Base-by-base conservation (phyloP, 2,113 vertebrate genomes). In the Pseudonaja textilis region DNA sequence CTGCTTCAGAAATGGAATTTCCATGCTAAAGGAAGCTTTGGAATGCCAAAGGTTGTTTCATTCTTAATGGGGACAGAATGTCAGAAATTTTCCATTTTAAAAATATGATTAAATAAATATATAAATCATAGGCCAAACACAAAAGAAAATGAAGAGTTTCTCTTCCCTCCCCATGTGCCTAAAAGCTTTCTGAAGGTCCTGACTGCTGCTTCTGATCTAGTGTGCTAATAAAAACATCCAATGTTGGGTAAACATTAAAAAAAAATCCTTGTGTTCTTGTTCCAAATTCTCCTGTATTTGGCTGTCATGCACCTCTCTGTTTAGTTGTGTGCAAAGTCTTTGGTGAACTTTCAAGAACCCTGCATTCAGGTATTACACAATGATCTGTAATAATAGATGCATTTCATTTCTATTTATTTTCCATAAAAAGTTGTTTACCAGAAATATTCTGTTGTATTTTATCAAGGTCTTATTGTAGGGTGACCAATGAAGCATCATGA, bases 1-100 rank as follows among this genome's bases (percentile, higher is more conserved):
- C 74, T 42, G n/a, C 92, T 93, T 93, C 88, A 90, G 86, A 93
- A 93, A 93, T 93, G 89, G 56, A 90, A 93, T 93, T 90, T 93
- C 89, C 92, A 90, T 87, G 89, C 89, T 93, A 87, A 87, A 90
- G 81, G 90, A 87, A 64, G 55, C 61, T 42, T 56, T 64, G 56
- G 56, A 90, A 57, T 87, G 92, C 89, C 89, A 93, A 90, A 90
- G 45, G 52, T 93, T 90, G 90, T 85, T 93, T 93, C 89, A 57
- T 90, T 93, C 56, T 90, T 90, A 93, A 93, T 64, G n/a, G 74
- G 81, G 92, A 93, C 89, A 90, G 55, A 90, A 93, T 54, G 89
- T 93, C 56, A 93, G 89, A 93, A 90, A 89, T 90, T 90, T 93
- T 93, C 92, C 92, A 93, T 87, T 81, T 81, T 90, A 18, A 34